These are phyloP conservation scores for Aleiodes alternator DNA, from an alignment of 2,888 invertebrate species.

Conservation along the genomic window DNA sequence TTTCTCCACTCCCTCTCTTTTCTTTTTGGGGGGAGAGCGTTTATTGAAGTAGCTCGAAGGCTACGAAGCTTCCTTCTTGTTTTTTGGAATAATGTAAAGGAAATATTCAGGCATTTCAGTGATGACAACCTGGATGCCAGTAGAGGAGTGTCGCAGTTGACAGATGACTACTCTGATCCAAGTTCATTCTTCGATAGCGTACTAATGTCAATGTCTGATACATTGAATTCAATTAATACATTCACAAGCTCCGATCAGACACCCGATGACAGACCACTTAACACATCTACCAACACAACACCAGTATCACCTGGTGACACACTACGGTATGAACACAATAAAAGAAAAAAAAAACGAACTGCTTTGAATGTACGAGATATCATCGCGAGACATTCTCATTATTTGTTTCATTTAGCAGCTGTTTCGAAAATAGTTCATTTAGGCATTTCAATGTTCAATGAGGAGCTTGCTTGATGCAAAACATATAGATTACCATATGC, in stretches of 20 bases:
- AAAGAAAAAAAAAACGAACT: slow-evolving; percentile 22
- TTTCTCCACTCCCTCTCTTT: slow-evolving; percentile 17
- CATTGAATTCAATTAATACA: slow-evolving; percentile 74
- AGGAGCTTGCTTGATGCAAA: slow-evolving; percentile 20
- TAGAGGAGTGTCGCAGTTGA: slow-evolving; percentile 57
- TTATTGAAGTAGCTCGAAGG: neutral
- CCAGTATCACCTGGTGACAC: slow-evolving; percentile 68
- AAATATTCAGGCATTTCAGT: slow-evolving; percentile 66
- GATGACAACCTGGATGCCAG: slow-evolving; percentile 65
- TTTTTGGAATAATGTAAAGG: slow-evolving; percentile 17
- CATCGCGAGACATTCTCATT: slow-evolving; percentile 14
- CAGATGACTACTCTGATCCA: slow-evolving; percentile 70
- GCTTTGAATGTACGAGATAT: slow-evolving; percentile 12
- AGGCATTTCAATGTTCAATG: neutral
- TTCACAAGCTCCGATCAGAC: slow-evolving; percentile 74
- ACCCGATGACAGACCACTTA: slow-evolving; percentile 74
- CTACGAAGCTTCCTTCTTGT: neutral
- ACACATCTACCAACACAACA: slow-evolving; percentile 72
- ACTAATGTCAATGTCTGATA: slow-evolving; percentile 75
- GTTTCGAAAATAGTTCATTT: neutral
- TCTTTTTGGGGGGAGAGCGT: neutral
- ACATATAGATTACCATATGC: neutral
- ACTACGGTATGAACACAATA: slow-evolving; percentile 68
- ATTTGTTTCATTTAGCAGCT: slow-evolving; percentile 41
- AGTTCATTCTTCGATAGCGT: slow-evolving; percentile 74